phyloP scores from a whole-genome alignment of 2,888 invertebrate species.

The Andrena praecox region DNA sequence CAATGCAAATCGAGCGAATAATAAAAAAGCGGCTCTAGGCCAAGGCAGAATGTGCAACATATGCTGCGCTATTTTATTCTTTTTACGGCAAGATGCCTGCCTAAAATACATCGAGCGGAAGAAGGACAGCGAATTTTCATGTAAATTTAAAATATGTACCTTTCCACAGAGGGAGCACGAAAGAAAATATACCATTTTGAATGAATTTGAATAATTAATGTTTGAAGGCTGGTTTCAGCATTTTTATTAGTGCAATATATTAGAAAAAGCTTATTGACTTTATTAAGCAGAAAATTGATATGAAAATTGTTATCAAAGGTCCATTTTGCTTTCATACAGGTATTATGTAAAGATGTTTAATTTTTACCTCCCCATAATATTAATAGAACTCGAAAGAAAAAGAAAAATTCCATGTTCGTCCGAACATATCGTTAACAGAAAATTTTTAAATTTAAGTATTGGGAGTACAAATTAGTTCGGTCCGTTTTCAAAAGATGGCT shows the following conservation, averaged over 20 bases:
- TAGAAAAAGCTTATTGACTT: no score
- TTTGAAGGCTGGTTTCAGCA: not conserved
- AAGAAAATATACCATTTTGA: not conserved
- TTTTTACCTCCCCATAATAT: no score
- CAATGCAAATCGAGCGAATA: conserved; percentile 78
- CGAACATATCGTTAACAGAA: no score
- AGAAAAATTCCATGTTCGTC: no score
- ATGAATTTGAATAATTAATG: not conserved
- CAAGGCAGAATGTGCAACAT: conserved; percentile 74
- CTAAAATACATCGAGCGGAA: conserved; percentile 71
- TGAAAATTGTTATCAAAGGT: no score
- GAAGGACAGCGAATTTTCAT: conserved; percentile 70
- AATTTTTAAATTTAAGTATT: no score
- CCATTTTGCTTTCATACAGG: no score
- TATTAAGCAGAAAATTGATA: no score
- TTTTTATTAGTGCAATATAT: not conserved
- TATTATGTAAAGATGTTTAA: no score
- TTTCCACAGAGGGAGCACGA: conserved; percentile 18
- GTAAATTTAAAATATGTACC: conserved; percentile 72
- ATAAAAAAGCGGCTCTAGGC: conserved; percentile 71
- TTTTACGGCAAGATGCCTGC: conserved; percentile 65
- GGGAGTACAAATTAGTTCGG: no score
- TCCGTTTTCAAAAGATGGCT: no score
- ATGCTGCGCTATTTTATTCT: conserved; percentile 37
- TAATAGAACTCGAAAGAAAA: no score